Conservation (phyloP, 2,888 invertebrate genomes). For the Watsonalla binaria region DNA sequence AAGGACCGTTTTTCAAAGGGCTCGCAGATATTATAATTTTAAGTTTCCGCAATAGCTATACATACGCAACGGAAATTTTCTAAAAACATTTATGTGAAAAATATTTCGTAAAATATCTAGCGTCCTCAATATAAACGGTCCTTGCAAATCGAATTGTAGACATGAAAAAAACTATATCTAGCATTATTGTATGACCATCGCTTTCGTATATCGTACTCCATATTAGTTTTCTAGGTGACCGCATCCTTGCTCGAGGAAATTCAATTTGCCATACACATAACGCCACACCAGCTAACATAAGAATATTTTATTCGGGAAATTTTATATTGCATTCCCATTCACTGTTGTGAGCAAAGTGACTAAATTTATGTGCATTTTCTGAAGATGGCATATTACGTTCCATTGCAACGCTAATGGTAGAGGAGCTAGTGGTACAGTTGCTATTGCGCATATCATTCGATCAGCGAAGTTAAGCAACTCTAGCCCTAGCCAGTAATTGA, state of each 20-base stretch:
- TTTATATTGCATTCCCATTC: conserved; percentile 12
- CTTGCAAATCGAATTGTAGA: not conserved
- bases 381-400: conserved; percentile 18
- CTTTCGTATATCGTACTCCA: not conserved
- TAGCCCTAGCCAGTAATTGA: no score
- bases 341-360: conserved; percentile 12
- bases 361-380: conserved; percentile 25
- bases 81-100: no score
- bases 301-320: conserved; percentile 19
- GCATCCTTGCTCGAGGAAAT: conserved; percentile 22
- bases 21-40: no score
- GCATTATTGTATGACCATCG: not conserved
- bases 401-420: conserved; percentile 18
- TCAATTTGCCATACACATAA: conserved; percentile 29
- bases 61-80: no score
- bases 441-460: no score
- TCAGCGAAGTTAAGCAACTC: no score
- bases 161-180: not conserved
- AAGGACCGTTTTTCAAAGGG: no score
- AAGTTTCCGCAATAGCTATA: no score
- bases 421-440: no score
- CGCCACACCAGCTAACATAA: conserved; percentile 10
- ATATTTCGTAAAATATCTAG: no score
- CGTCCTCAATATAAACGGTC: no score
- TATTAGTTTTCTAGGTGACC: conserved; percentile 20